Evolutionary conservation across 35 echinoderm and acorn worm species (phyloP), one percentile per base, ranked within the genome.

Genomic region (Strongylocentrotus purpuratus): DNA sequence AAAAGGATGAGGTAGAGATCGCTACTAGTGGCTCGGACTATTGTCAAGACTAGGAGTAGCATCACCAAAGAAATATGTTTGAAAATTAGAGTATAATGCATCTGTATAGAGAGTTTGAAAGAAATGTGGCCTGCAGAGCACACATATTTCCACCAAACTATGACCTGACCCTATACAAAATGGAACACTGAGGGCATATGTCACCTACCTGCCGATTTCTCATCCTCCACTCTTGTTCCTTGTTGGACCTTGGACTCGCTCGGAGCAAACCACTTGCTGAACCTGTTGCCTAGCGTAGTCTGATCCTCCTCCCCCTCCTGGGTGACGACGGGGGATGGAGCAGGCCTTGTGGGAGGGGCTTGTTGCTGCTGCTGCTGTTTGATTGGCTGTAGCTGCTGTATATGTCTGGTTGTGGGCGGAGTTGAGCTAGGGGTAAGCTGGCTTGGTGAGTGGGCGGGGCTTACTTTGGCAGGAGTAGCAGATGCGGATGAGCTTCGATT

Each of bases 161-260:
- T 41, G 35, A 41, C 35, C 35, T 41, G 35, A 41, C 35, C 35
- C 35, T 41, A 41, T 41, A 41, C 0, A 41, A 1, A 3, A 41
- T 41, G 35, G 35, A 41, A 41, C 35, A 41, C 35, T 41, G 35
- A 41, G 35, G 17, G 52, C 11, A 59, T 14, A 59, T 11, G 4
- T 0, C 17, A 25, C 91, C 31, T 31, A 92, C 94, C 86, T 45
- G 86, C 96, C 32, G 52, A 33, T 86, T 96, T 94, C 31, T 91
- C 92, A 89, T 86, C 86, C 31, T 95, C 97, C 25, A 95, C 97
- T 86, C 94, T 98, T 18, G 94, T 95, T 41, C 97, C 97, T 48
- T 98, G 97, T 48, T 98, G 93, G 55, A 98, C 94, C 89, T 96
- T 98, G 9, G 94, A 48, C 65, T 98, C 97, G 46, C 97, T 93